Base-by-base conservation (phyloP, 2,797 vertebrate species). In the Petrocephalus schoutedeni region DNA sequence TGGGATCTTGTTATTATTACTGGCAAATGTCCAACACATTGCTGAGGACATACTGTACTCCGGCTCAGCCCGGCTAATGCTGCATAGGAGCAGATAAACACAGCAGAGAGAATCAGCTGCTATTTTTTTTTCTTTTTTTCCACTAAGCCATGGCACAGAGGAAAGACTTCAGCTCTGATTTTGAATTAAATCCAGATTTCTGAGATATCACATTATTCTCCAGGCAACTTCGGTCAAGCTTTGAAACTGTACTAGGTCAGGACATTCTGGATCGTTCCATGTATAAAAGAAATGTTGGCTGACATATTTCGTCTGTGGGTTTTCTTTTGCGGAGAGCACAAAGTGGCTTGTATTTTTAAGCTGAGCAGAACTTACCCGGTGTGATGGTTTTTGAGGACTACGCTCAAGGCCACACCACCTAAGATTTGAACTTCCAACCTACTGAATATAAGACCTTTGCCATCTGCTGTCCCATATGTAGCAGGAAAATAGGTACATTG, bases 1-100 rank as follows among this genome's bases (percentile, higher is more conserved):
- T 91, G 89, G 91, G 88, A 89, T 89, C 87, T 90, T 87, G 23
- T 89, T 91, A 88, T 90, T 90, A 87, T 89, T 85, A 86, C 89
- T 92, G 91, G 91, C 89, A 86, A 12, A 23, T 83, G 32, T 89
- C 90, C 90, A 91, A 85, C n/a, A 53, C 74, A 71, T 90, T 86
- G 80, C 59, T 67, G 56, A 88, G 91, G 87, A 90, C 88, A 86
- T 89, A 91, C 90, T 90, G 89, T 89, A 89, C 90, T 87, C 53
- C 10, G 82, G 83, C 56, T 61, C 89, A 85, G 89, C 54, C 54
- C 88, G 89, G 86, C 82, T 19, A 32, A 85, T 57, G 53, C 83
- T 8, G 53, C 51, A 28, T n/a, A 85, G 51, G 21, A 36, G 53
- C 53, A 4, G 51, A 85, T 36, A 85, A 57, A 57, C 53, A 57